A percentile compares a stretch with the other conserved stretches of the same genome.
phyloP scores from a whole-genome alignment of 2,888 invertebrate species.

The Patella ulyssiponensis region DNA sequence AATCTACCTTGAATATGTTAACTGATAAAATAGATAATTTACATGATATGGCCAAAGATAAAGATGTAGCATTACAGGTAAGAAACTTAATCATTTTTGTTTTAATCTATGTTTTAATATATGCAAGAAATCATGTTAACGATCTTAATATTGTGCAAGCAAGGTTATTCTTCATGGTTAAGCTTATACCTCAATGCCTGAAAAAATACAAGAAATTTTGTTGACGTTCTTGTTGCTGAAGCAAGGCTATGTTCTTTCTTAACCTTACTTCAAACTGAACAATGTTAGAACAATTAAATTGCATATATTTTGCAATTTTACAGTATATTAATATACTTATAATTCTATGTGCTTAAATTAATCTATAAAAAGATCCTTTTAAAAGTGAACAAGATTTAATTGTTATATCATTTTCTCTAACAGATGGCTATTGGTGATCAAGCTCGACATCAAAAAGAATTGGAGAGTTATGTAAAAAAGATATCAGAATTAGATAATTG shows the following conservation, averaged over 20 bases:
- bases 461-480: slow-evolving; percentile 56
- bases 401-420: no score
- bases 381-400: no score
- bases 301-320: no score
- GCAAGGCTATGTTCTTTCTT: no score
- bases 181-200: neutral
- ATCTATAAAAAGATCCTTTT: no score
- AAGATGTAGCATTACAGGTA: slow-evolving; percentile 62
- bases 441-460: slow-evolving; percentile 51
- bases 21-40: slow-evolving; percentile 57
- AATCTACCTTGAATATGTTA: slow-evolving; percentile 62
- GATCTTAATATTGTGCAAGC: no score
- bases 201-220: no score
- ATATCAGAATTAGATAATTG: slow-evolving; percentile 60
- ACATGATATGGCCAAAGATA: slow-evolving; percentile 56
- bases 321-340: no score
- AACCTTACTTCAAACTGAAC: no score
- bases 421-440: slow-evolving; percentile 52
- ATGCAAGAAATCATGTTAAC: slow-evolving; percentile 6
- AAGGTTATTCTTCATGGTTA: neutral
- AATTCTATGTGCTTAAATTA: no score
- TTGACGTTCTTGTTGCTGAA: no score
- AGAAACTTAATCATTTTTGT: neutral
- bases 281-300: no score
- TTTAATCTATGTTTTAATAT: slow-evolving; percentile 3